These are phyloP conservation scores for Brachylomia viminalis DNA, from an alignment of 2,888 invertebrate genomes.

Conservation along the genomic window DNA sequence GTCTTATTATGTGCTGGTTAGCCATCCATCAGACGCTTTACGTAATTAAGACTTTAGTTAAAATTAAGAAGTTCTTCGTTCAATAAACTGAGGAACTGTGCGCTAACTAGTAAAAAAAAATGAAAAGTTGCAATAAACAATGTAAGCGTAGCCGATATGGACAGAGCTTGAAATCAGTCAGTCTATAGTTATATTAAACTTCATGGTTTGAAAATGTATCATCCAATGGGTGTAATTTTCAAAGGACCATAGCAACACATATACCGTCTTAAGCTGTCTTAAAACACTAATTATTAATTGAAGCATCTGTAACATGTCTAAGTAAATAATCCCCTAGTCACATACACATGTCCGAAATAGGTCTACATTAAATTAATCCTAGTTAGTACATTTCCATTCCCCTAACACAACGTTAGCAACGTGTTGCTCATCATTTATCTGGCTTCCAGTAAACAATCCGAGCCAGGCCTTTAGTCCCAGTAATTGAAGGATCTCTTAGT, in stretches of 20 bases:
- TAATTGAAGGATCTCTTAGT: constrained; percentile 55
- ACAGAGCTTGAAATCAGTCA: not conserved
- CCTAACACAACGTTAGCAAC: constrained; percentile 40
- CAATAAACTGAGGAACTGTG: no score
- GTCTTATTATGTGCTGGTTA: not conserved
- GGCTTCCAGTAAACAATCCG: constrained; percentile 46
- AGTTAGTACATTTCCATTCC: constrained; percentile 29
- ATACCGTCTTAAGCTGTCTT: not conserved
- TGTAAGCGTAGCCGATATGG: not conserved
- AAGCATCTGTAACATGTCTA: not conserved
- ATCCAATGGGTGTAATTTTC: no score
- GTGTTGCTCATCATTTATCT: constrained; percentile 53
- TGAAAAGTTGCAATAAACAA: not conserved
- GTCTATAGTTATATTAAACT: not conserved
- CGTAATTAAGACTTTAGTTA: not conserved
- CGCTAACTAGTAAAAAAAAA: no score
- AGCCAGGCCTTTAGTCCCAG: constrained; percentile 27
- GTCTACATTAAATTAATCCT: constrained; percentile 48
- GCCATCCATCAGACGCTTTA: not conserved
- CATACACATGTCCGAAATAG: constrained; percentile 33
- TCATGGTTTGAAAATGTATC: no score
- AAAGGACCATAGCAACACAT: no score
- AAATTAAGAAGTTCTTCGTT: not conserved
- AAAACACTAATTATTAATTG: not conserved
- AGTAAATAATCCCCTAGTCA: constrained; percentile 1